phyloP scores from a whole-genome alignment of 2,113 vertebrate genomes.

The Salvelinus alpinus region DNA sequence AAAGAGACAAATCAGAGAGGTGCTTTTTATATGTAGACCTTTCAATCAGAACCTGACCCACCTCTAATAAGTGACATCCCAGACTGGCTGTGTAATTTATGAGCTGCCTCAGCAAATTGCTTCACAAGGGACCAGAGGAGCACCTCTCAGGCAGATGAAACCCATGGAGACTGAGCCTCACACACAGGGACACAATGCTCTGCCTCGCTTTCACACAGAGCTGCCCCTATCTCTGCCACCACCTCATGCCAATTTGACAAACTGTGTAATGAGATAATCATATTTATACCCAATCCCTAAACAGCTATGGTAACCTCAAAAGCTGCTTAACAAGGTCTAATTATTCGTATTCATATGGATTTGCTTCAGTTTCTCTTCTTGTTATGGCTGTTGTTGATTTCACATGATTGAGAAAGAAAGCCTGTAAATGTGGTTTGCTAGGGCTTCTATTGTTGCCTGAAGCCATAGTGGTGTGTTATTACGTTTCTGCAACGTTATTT shows the following conservation, averaged over 20 bases:
- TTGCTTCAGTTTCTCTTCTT: constrained; percentile 38
- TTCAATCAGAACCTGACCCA: constrained; percentile 65
- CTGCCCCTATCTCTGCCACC: not conserved
- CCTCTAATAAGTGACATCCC: constrained; percentile 64
- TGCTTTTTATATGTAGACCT: constrained; percentile 66
- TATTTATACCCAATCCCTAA: constrained; percentile 22
- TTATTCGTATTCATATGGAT: constrained; percentile 21
- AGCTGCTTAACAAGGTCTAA: constrained; percentile 31
- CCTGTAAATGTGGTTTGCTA: constrained; percentile 33
- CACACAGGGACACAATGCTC: not conserved
- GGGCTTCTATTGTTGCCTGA: constrained; percentile 42
- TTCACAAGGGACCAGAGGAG: constrained; percentile 58
- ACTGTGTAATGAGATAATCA: constrained; percentile 14
- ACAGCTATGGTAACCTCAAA: constrained; percentile 16
- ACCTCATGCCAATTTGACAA: constrained; percentile 6
- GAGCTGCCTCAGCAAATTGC: constrained; percentile 70
- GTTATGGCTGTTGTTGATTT: constrained; percentile 41
- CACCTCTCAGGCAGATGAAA: constrained; percentile 41
- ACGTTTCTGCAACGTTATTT: constrained; percentile 47
- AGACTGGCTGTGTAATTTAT: constrained; percentile 64
- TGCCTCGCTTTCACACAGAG: constrained; percentile 11
- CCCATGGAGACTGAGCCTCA: constrained; percentile 20
- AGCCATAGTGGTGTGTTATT: constrained; percentile 57
- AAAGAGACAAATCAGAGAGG: constrained; percentile 56
- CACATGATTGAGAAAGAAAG: constrained; percentile 28